These are phyloP conservation scores for Drosophila sulfurigaster DNA, from an alignment of 1,140 invertebrate genomes.

Conservation along the genomic window DNA sequence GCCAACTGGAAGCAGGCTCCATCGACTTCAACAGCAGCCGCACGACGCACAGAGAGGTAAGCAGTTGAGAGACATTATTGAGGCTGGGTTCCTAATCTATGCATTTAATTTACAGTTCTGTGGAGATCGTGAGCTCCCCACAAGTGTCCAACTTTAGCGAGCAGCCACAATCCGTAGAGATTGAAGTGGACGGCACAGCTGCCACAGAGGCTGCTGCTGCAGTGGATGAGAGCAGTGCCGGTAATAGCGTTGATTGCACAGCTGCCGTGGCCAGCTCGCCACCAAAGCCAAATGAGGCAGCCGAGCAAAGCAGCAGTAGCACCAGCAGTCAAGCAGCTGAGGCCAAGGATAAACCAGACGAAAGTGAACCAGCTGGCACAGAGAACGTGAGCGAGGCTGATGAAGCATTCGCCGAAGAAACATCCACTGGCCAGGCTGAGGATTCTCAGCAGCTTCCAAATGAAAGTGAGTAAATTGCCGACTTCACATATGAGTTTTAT, in stretches of 20 bases:
- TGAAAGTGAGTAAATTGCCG: conserved; percentile 49
- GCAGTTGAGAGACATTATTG: not conserved
- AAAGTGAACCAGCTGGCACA: conserved; percentile 45
- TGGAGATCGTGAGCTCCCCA: conserved; percentile 96
- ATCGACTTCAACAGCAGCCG: conserved; percentile 86
- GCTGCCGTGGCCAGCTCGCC: conserved; percentile 55
- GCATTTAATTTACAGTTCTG: conserved; percentile 86
- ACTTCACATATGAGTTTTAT: not conserved
- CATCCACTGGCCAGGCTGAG: conserved; percentile 54
- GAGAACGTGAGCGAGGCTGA: conserved; percentile 69
- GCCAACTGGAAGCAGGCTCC: conserved; percentile 73
- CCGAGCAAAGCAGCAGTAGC: conserved; percentile 45
- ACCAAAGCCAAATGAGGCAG: conserved; percentile 60
- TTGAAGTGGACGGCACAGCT: conserved; percentile 74
- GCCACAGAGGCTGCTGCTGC: conserved; percentile 40
- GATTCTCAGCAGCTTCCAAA: conserved; percentile 64
- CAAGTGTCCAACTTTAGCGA: conserved; percentile 85
- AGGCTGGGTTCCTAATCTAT: not conserved
- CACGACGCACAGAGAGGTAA: conserved; percentile 92
- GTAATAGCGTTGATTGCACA: conserved; percentile 50
- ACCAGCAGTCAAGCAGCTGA: conserved; percentile 40
- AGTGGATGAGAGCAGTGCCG: conserved; percentile 54
- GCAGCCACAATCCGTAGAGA: conserved; percentile 88
- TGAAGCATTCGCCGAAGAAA: conserved; percentile 75
- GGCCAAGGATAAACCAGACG: conserved; percentile 49